Percentiles rank a stretch among this genome's conserved stretches.
Evolutionary conservation across 1,140 invertebrate genomes (phyloP).

Genomic region (Bombus pyrosoma): DNA sequence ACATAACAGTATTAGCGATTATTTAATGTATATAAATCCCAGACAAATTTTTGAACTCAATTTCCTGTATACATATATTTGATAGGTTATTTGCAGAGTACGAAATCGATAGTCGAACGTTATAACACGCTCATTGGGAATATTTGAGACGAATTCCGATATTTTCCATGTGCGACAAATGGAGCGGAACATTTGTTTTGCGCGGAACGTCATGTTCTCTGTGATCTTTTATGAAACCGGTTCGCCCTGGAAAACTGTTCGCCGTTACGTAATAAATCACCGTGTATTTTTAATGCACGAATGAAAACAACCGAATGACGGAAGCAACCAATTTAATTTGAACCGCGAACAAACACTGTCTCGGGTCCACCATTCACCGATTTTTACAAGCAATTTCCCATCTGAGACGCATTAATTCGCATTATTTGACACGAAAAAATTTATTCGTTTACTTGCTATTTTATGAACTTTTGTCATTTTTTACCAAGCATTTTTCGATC

Average conservation of each 20-base stretch:
- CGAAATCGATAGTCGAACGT: constrained; percentile 12
- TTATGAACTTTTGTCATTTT: background rate
- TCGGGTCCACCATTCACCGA: background rate
- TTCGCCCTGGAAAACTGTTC: background rate
- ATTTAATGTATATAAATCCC: too few species aligned
- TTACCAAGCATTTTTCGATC: background rate
- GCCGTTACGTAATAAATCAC: constrained; percentile 18
- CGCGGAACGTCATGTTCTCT: background rate
- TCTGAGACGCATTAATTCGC: background rate
- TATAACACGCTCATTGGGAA: constrained; percentile 11
- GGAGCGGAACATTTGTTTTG: constrained; percentile 31
- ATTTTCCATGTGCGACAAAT: constrained; percentile 25
- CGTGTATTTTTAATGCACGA: constrained; percentile 7
- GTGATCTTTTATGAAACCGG: constrained; percentile 35
- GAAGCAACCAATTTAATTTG: constrained; percentile 4
- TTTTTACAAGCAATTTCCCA: constrained; percentile 15
- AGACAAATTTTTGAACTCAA: background rate
- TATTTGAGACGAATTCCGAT: constrained; percentile 9
- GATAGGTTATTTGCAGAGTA: background rate
- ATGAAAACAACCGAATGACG: background rate
- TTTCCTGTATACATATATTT: background rate
- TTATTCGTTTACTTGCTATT: background rate
- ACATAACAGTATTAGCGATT: background rate
- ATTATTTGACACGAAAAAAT: background rate
- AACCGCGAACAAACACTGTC: background rate